phyloP scores from a whole-genome alignment of 2,113 vertebrate genomes.

The Ovis aries region ARS-UI_Ramb_v3.0 NC_056056.1:30421001-30421500 shows the following conservation, averaged over 20 bases:
- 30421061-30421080: background rate
- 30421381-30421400: background rate
- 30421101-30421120: background rate
- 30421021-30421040: background rate
- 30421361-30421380: background rate
- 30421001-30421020: background rate
- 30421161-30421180: background rate
- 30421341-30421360: background rate
- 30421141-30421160: background rate
- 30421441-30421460: conserved; percentile 33
- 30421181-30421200: background rate
- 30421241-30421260: background rate
- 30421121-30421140: background rate
- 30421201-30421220: background rate
- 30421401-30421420: background rate
- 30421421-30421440: conserved; percentile 31
- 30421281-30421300: background rate
- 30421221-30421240: background rate
- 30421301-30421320: background rate
- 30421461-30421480: conserved; percentile 56
- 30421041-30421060: background rate
- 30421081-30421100: background rate
- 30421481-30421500: conserved; percentile 65
- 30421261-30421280: background rate
- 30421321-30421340: background rate